Percentiles rank a stretch among this genome's conserved stretches.
These are phyloP conservation scores for Tenthredo amoena DNA, from an alignment of 2,888 invertebrate species.

Conservation along the genomic window DNA sequence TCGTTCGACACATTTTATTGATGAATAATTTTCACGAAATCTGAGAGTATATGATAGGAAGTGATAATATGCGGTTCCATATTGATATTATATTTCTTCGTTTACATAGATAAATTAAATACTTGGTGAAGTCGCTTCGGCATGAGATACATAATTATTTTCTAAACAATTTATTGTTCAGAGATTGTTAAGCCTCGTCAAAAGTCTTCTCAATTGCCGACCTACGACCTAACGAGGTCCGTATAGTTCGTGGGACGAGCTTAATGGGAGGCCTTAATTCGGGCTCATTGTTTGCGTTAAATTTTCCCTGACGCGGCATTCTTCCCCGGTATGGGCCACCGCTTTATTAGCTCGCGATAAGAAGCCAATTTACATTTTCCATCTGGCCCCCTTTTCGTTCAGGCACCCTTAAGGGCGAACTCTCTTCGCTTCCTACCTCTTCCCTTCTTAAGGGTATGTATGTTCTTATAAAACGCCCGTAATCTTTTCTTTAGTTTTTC, in stretches of 20 bases:
- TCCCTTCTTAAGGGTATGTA: neutral
- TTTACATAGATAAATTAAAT: neutral
- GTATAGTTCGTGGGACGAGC: constrained; percentile 36
- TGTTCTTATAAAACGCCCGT: neutral
- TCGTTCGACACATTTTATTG: neutral
- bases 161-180: constrained; percentile 21
- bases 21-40: neutral
- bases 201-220: constrained; percentile 20
- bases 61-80: neutral
- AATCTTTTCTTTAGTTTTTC: neutral
- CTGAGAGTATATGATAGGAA: neutral
- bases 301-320: constrained; percentile 51
- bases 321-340: constrained; percentile 42
- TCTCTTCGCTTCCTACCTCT: neutral
- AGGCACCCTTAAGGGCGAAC: constrained; percentile 13
- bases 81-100: neutral
- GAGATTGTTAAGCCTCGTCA: constrained; percentile 32
- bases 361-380: constrained; percentile 53
- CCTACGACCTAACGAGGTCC: constrained; percentile 37
- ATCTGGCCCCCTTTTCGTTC: constrained; percentile 42
- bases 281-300: constrained; percentile 52
- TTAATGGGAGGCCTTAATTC: constrained; percentile 46
- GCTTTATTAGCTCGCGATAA: constrained; percentile 52
- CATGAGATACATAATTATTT: constrained; percentile 3
- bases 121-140: neutral